Evolutionary conservation across 2,797 vertebrate genomes (phyloP), one percentile per base, ranked within the genome.

Genomic region (Merluccius polli): DNA sequence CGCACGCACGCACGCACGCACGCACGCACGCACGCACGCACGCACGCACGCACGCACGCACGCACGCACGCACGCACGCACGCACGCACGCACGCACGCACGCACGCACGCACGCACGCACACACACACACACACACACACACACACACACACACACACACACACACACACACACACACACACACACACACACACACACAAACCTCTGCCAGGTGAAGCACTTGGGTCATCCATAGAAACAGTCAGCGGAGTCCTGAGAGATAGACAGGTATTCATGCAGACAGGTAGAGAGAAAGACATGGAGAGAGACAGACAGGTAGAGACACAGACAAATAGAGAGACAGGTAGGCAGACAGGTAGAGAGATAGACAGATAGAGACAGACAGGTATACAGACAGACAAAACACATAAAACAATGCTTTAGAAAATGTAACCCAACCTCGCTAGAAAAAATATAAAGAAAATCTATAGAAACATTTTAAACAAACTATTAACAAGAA

Each of bases 111-210:
- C 33, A 35, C 33, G 8, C 33, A 68, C 32, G 71, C 75, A 75
- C 85, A 87, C 79, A 77, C 77, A 71, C 75, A 75, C 73, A 82
- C 71, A 78, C 77, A 78, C 76, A 72, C 77, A 77, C 70, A 70
- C n/a, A n/a, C n/a, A n/a, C n/a, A n/a, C n/a, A n/a, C 48, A 69
- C 32, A 71, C 33, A 71, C 70, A 38, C 32, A 36, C 70, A 36
- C 33, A 24, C 70, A 72, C 38, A 30, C 38, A 72, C 38, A 41
- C 71, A 72, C 71, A 41, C 36, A 41, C n/a, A 29, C 71, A 44
- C 38, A 12, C 72, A 52, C 71, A 52, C 72, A 29, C 63, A 69
- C 35, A n/a, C 24, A 75, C 35, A 69, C 24, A 70, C 27, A 21
- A 21, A 30, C 65, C 59, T 65, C n/a, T 65, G 59, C n/a, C 59